These are phyloP conservation scores for Aphelinus atriplicis DNA, from an alignment of 1,140 invertebrate genomes.

Conservation along the genomic window DNA sequence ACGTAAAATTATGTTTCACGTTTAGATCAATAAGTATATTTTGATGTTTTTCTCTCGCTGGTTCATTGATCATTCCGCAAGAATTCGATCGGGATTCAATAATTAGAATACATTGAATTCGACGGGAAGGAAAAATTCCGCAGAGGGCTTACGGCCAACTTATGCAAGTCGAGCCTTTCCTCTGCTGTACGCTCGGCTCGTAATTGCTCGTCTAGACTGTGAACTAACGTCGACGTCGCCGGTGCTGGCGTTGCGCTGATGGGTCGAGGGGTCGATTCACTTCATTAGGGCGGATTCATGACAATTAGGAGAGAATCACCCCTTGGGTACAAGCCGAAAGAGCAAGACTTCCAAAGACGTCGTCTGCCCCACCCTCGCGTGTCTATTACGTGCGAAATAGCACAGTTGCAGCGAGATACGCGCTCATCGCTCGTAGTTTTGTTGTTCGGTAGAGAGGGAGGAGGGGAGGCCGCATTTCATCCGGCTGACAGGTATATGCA, in stretches of 20 bases:
- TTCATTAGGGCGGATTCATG: slow-evolving; percentile 47
- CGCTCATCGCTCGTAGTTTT: too few species aligned
- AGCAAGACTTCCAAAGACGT: slow-evolving; percentile 35
- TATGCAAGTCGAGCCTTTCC: slow-evolving; percentile 6
- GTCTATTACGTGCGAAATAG: slow-evolving; percentile 44
- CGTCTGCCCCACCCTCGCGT: slow-evolving; percentile 43
- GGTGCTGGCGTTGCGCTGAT: slow-evolving; percentile 29
- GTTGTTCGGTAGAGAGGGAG: slow-evolving; percentile 19
- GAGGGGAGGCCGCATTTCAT: slow-evolving; percentile 34
- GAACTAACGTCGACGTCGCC: slow-evolving; percentile 18
- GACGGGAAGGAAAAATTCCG: not conserved
- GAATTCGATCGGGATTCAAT: slow-evolving; percentile 6
- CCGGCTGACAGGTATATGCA: slow-evolving; percentile 2
- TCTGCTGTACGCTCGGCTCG: not conserved
- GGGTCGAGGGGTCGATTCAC: slow-evolving; percentile 47
- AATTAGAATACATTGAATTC: slow-evolving; percentile 29
- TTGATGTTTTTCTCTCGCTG: too few species aligned
- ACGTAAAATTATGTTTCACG: too few species aligned
- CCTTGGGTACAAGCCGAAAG: not conserved
- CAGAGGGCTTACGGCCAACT: too few species aligned
- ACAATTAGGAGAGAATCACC: slow-evolving; percentile 37
- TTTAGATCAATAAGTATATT: too few species aligned
- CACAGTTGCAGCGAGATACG: slow-evolving; percentile 16
- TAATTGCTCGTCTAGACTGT: slow-evolving; percentile 27
- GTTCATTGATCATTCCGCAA: not conserved